A percentile compares a stretch with the other conserved stretches of the same genome.
Conservation (phyloP, 2,888 invertebrate genomes). For the Noctua fimbriata region DNA sequence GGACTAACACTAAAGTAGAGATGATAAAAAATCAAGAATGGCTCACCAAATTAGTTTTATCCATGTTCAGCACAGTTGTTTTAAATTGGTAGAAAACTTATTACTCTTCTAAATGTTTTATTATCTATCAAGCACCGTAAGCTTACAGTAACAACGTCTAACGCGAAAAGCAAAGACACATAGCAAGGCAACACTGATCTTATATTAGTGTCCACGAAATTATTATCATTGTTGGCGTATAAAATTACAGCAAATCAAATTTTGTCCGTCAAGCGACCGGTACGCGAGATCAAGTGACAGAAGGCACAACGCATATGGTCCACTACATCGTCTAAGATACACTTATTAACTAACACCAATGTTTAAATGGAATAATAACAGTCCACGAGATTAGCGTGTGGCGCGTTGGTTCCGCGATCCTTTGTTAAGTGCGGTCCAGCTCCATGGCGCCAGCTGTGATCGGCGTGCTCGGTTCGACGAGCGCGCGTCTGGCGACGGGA, state of each 20-base stretch:
- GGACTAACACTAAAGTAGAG: slow-evolving; percentile 42
- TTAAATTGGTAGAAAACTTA: slow-evolving; percentile 65
- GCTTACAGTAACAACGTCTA: slow-evolving; percentile 80
- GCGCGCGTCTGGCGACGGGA: slow-evolving; percentile 83
- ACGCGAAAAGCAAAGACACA: slow-evolving; percentile 89
- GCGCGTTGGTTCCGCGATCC: slow-evolving; percentile 77
- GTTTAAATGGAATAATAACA: slow-evolving; percentile 73
- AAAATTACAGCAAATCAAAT: slow-evolving; percentile 80
- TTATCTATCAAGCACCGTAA: slow-evolving; percentile 86
- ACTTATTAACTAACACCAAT: slow-evolving; percentile 83
- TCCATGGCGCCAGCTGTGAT: slow-evolving; percentile 88
- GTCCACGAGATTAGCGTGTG: slow-evolving; percentile 77
- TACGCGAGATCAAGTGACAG: slow-evolving; percentile 78
- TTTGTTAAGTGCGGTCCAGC: slow-evolving; percentile 86
- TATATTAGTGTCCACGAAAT: slow-evolving; percentile 82
- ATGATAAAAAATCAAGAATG: slow-evolving; percentile 57
- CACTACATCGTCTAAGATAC: slow-evolving; percentile 83
- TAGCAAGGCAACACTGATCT: slow-evolving; percentile 89
- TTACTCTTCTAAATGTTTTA: slow-evolving; percentile 65
- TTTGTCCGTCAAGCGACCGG: slow-evolving; percentile 70
- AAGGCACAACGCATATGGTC: slow-evolving; percentile 89
- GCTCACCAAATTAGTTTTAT: slow-evolving; percentile 77
- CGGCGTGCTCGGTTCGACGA: slow-evolving; percentile 82
- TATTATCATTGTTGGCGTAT: slow-evolving; percentile 78
- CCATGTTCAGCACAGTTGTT: slow-evolving; percentile 68